Base-by-base conservation (phyloP, 2,113 vertebrate species). In the Casuarius casuarius region DNA sequence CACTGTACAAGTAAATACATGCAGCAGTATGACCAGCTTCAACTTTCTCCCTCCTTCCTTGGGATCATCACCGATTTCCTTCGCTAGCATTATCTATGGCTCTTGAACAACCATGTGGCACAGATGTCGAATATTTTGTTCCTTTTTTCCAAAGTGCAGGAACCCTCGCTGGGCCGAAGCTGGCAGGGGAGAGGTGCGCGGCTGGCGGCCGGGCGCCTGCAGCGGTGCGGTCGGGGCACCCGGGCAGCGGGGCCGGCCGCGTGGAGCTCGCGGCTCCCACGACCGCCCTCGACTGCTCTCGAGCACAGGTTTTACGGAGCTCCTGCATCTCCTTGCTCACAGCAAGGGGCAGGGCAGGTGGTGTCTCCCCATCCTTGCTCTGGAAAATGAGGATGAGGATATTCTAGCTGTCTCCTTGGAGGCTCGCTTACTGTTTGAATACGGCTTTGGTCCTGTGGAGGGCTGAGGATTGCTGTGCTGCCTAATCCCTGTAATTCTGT, bases 401-500 rank as follows among this genome's bases (percentile, higher is more conserved):
- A 72, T 38, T 72, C 71, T 38, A 92, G 62, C 61, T 82, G 5
- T 89, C 80, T 78, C 84, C 38, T 92, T 40, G 12, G 25, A 94
- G 35, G n/a, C 23, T 72, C 92, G 49, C 77, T 95, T 87, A 77
- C 7, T 94, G 70, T 73, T 76, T 76, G 26, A 80, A 42, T 79
- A 89, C 26, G 26, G 84, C 65, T 92, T 87, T 84, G 92, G 88
- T 95, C 58, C 40, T 25, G 20, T 17, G 63, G 62, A 95, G 29
- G 51, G 59, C 90, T 88, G 63, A 86, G 71, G 63, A 54, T 95
- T 94, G 78, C 49, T 84, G 61, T 71, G 84, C 46, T 71, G 19
- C 71, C 54, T 90, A 91, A 92, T 88, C 71, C 71, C 63, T 66
- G 5, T 90, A 88, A 94, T 92, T 95, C 67, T 94, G 38, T 90